Evolutionary conservation across 2,113 vertebrate genomes (phyloP), one percentile per base, ranked within the genome.

Genomic region (Varanus komodoensis): DNA sequence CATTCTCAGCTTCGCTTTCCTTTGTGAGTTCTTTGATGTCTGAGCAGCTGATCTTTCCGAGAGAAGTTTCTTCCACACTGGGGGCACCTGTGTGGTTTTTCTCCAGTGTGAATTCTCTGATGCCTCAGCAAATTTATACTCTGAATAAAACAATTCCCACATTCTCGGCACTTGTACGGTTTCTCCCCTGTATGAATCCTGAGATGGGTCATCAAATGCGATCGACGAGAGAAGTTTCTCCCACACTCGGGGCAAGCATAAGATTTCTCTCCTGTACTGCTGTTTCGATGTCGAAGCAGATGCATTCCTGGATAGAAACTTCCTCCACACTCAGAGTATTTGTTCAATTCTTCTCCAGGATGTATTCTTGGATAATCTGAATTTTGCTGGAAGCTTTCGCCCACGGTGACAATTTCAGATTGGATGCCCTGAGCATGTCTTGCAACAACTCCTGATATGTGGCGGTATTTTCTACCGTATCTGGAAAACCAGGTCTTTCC

Each of bases 271-370:
- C 93, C 92, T 52, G 86, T 92, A 88, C 94, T 91, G 78, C 94
- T 94, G 74, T 91, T 94, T 87, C 92, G 92, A 67, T 67, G 64
- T 67, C 19, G 4, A 67, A 67, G 23, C 64, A 67, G 64, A 67
- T 67, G 19, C 17, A 7, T 23, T 67, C 19, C 25, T 23, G 5
- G 64, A 67, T 67, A 23, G 19, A 67, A 80, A 17, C 89, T 57
- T 90, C 23, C 98, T 94, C 96, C 97, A 34, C 97, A 97, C 73
- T 97, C 77, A 82, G 93, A 91, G 52, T 95, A 97, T 0, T 92
- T 90, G 23, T 93, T 96, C 0, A 95, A 95, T 73, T 93, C 94
- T 94, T 97, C 97, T 85, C 96, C 96, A 19, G 96, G 94, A 85
- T 96, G 96, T 91, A 95, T 85, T 74, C 95, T 77, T 48, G n/a